Base-by-base conservation (phyloP, 2,797 vertebrate species). In the Mycteria americana region DNA sequence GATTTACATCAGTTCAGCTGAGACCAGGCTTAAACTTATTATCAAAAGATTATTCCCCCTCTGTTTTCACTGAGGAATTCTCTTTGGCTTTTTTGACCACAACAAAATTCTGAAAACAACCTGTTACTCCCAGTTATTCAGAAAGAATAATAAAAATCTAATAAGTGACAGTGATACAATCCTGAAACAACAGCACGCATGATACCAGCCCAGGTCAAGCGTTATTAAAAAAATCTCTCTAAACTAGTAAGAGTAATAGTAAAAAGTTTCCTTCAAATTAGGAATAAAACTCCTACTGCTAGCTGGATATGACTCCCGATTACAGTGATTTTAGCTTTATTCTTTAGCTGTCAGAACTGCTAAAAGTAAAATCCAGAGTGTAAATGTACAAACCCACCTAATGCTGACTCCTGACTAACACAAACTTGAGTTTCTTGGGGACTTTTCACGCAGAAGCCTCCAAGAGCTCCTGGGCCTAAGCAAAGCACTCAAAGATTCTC, bases 101-200 rank as follows among this genome's bases (percentile, higher is more conserved):
- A 28, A 48, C 17, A 59, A 37, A 88, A 56, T 84, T 84, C 69
- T 86, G 43, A 63, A 48, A 69, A 41, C 54, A 69, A 85, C 50
- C 43, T 86, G 62, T 18, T 94, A n/a, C 39, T 67, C 51, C 6
- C 11, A 37, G 11, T 33, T 67, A 31, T 39, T 92, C 22, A 63
- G 62, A 63, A 89, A 69, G 43, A 95, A 30, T 9, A 89, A 41
- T 39, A 57, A 81, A 57, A 92, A 57, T 25, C 30, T 65, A 30
- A 64, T 25, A 25, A n/a, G 35, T 12, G 22, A 43, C 5, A 11
- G 43, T 18, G n/a, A 53, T 48, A 67, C 19, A 59, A 43, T 46
- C n/a, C 43, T 41, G 48, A 85, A 85, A 72, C 53, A 37, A 15
- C 31, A 85, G 22, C 51, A 18, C 0, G 0, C 0, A 0, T 4